Conservation (phyloP, 2,797 vertebrate genomes). For the Alcedo atthis region DNA sequence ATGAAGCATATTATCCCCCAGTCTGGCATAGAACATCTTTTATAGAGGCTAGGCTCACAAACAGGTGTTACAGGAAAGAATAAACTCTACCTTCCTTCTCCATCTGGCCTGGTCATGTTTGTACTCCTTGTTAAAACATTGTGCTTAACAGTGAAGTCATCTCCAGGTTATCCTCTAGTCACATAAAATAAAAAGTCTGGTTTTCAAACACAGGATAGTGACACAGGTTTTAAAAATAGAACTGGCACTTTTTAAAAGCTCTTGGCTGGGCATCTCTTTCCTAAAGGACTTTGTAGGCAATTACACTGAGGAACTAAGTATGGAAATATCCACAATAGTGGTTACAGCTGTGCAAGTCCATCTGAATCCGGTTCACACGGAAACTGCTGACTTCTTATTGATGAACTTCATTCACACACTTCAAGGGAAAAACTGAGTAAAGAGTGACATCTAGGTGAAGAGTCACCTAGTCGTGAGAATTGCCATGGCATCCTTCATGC, state of each 20-base stretch:
- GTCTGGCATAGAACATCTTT: background rate
- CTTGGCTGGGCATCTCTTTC: conserved; percentile 20
- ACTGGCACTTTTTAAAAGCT: background rate
- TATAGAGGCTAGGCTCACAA: background rate
- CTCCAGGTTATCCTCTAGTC: background rate
- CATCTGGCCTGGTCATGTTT: background rate
- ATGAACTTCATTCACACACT: background rate
- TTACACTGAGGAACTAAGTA: background rate
- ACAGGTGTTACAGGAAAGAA: background rate
- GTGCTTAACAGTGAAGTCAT: background rate
- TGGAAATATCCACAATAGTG: conserved; percentile 8
- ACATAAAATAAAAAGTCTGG: background rate
- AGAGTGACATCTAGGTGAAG: background rate
- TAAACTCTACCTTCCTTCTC: background rate
- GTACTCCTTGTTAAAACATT: background rate
- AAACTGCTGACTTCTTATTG: background rate
- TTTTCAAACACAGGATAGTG: background rate
- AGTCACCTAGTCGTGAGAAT: background rate
- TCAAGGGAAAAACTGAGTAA: background rate
- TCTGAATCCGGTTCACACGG: background rate
- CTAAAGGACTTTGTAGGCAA: conserved; percentile 11
- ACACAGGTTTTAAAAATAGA: conserved; percentile 20
- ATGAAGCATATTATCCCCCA: background rate
- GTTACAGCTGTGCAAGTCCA: conserved; percentile 14
- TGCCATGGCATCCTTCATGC: background rate